Percentiles rank a stretch among this genome's conserved stretches.
phyloP scores from a whole-genome alignment of 2,113 vertebrate genomes.

The Campylomormyrus numenius region DNA sequence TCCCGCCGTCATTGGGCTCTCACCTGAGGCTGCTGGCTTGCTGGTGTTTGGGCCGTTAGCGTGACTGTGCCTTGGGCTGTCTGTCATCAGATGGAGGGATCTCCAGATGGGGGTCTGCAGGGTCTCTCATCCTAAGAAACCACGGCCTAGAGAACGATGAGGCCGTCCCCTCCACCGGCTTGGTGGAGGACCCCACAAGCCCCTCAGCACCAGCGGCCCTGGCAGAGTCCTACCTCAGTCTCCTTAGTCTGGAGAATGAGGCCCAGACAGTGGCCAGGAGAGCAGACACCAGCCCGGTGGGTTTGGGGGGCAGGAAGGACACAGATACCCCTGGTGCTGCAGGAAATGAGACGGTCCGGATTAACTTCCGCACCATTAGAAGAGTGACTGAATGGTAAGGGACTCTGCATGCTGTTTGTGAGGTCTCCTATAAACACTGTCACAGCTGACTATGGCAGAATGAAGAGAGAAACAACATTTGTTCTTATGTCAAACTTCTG shows the following conservation, averaged over 20 bases:
- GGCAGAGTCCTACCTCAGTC: constrained; percentile 69
- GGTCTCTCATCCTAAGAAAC: constrained; percentile 74
- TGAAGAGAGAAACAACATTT: background rate
- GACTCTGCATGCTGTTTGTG: background rate
- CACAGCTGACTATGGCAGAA: background rate
- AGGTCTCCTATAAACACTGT: background rate
- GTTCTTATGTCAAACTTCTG: background rate
- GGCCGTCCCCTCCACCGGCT: constrained; percentile 61
- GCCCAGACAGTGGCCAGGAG: background rate
- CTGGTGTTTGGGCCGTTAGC: background rate
- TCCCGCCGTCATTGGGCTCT: background rate
- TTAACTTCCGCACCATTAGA: constrained; percentile 37
- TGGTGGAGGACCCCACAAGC: constrained; percentile 50
- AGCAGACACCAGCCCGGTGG: constrained; percentile 26
- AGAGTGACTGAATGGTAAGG: constrained; percentile 65
- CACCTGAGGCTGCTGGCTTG: too few species aligned
- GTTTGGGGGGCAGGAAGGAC: constrained; percentile 35
- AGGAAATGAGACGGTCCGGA: constrained; percentile 39
- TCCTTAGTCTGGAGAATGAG: constrained; percentile 58
- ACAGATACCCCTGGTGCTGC: constrained; percentile 47
- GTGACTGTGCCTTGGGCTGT: background rate
- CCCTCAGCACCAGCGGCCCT: constrained; percentile 25
- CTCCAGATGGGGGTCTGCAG: constrained; percentile 53
- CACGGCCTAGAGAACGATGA: constrained; percentile 59
- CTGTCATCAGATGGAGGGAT: constrained; percentile 49